Base-by-base conservation (phyloP, 64 coral and sea anemone genomes). In the Dendrophyllia cribrosa region DNA sequence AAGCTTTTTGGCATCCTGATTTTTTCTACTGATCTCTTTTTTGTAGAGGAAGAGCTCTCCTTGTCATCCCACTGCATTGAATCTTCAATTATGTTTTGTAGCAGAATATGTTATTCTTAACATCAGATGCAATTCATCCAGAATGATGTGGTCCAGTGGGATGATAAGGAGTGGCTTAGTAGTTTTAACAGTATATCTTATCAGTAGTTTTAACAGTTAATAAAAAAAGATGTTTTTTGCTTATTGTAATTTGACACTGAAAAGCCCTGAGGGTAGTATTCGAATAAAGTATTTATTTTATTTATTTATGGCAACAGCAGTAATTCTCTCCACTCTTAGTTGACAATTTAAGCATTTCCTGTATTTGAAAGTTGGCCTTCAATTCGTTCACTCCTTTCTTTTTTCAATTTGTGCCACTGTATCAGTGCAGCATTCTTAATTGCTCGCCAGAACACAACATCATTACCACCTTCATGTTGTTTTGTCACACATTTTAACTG, bases 41-140 rank as follows among this genome's bases (percentile, higher is more conserved):
- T 89, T 89, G 15, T 9, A 24, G 76, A n/a, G 63, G 23, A 61
- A 23, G 24, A 78, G 15, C 19, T 47, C 20, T 89, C 91, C 66
- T 93, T 93, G 4, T 93, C 74, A 72, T 93, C 91, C 74, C 91
- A 79, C 19, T 77, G 61, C 13, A 93, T 48, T 4, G 67, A 74
- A 58, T 77, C 75, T 22, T 72, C 13, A 22, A 93, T 87, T 4
- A 93, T 12, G 43, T 87, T 93, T 43, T 59, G 24, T 47, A 64
- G 55, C 15, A 85, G 50, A 45, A 58, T 61, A 75, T 45, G 67
- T 71, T 3, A 83, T 22, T n/a, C 78, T 20, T 15, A 91, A 67
- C 78, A 92, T 63, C 12, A 92, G 70, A 86, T 92, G 90, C 2
- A 86, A 56, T 51, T 91, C 79, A 74, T 91, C 69, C 5, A 63